Conservation (phyloP, 2,888 invertebrate species). For the Brachyptera putata region DNA sequence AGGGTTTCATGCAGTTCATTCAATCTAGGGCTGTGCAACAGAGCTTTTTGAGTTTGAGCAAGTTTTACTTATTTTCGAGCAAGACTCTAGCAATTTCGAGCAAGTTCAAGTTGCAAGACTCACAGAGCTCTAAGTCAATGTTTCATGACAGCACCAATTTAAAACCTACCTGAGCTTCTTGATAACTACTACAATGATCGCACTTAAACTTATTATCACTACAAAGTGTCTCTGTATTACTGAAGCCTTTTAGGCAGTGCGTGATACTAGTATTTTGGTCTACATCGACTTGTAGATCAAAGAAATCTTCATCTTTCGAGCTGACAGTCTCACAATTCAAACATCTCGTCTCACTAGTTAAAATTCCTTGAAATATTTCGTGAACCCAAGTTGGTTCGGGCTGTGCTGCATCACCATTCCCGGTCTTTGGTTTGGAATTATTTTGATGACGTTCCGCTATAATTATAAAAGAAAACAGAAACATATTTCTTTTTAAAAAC, state of each 20-base stretch:
- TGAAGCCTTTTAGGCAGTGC: constrained; percentile 95
- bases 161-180: constrained; percentile 91
- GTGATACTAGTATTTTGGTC: constrained; percentile 99
- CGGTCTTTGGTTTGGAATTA: constrained; percentile 54
- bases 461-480: constrained; percentile 39
- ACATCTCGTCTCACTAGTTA: constrained; percentile 98
- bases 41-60: too few relatives aligned
- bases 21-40: too few relatives aligned
- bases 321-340: constrained; percentile 98
- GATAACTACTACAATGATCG: constrained; percentile 98
- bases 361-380: constrained; percentile 98
- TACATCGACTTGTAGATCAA: constrained; percentile 98
- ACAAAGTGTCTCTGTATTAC: constrained; percentile 97
- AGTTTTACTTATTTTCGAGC: too few relatives aligned
- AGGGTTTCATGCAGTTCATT: too few relatives aligned
- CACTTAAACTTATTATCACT: constrained; percentile 99
- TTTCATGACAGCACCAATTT: too few relatives aligned
- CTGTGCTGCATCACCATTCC: constrained; percentile 51
- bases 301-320: constrained; percentile 99
- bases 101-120: too few relatives aligned
- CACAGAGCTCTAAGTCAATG: too few relatives aligned
- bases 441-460: constrained; percentile 72
- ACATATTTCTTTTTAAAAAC: too few relatives aligned
- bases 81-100: too few relatives aligned
- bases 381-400: constrained; percentile 98